phyloP scores from a whole-genome alignment of 2,113 vertebrate genomes.

The Hyaena hyaena region DNA sequence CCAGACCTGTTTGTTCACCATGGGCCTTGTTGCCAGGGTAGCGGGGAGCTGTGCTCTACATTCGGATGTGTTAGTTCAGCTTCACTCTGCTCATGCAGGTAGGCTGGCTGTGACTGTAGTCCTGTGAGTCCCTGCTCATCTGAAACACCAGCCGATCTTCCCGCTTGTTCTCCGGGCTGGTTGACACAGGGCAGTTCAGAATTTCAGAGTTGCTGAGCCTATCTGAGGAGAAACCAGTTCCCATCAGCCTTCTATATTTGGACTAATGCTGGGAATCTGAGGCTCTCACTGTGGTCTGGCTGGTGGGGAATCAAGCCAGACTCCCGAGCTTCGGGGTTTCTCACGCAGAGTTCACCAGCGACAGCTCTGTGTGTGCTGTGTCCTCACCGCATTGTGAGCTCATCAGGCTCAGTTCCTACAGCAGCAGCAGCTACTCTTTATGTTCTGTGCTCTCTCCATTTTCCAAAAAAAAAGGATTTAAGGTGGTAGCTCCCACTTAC shows the following conservation, averaged over 20 bases:
- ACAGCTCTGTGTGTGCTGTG: neutral
- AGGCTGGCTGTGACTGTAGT: neutral
- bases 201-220: neutral
- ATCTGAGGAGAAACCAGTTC: constrained; percentile 8
- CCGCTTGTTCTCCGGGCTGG: neutral
- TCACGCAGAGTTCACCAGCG: neutral
- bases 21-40: neutral
- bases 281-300: neutral
- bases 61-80: neutral
- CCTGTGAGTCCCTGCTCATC: neutral
- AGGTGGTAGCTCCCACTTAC: neutral
- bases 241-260: neutral
- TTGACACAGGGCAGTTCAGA: neutral
- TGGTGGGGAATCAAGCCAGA: neutral
- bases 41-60: neutral
- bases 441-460: neutral
- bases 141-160: neutral
- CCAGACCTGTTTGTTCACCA: neutral
- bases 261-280: neutral
- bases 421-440: neutral
- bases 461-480: neutral
- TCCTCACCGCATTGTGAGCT: neutral
- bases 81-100: neutral
- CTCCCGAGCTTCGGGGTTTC: neutral
- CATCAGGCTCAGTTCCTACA: neutral